Evolutionary conservation across 2,113 vertebrate genomes (phyloP).

Genomic region (Pholis gunnellus): DNA sequence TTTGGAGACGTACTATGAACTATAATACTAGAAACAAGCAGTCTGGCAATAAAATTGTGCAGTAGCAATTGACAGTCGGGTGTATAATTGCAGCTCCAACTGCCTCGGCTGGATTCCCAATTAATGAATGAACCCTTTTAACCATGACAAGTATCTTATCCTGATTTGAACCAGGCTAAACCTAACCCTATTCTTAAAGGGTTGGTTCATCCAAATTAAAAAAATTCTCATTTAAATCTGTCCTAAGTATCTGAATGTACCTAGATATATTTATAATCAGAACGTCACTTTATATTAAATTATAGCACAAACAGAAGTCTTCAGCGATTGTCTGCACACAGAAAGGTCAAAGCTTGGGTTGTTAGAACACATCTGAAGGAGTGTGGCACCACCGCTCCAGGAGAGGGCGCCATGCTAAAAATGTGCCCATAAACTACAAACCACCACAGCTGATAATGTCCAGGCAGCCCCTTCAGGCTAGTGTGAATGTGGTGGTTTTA

Average conservation of each 20-base stretch:
- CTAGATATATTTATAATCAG: background rate
- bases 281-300: background rate
- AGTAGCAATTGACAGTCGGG: background rate
- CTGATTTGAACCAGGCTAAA: background rate
- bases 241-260: background rate
- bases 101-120: background rate
- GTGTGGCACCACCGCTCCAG: background rate
- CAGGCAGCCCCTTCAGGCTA: background rate
- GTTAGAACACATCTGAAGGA: background rate
- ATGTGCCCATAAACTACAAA: background rate
- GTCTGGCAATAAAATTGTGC: background rate
- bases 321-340: background rate
- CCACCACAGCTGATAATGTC: background rate
- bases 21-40: background rate
- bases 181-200: background rate
- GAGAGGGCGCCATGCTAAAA: constrained; percentile 31
- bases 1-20: background rate
- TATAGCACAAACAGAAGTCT: background rate
- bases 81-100: background rate
- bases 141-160: background rate
- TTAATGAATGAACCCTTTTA: background rate
- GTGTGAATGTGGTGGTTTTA: background rate
- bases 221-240: background rate
- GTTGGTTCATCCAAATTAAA: background rate
- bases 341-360: background rate